phyloP scores from a whole-genome alignment of 2,113 vertebrate genomes.

The Oplegnathus fasciatus region DNA sequence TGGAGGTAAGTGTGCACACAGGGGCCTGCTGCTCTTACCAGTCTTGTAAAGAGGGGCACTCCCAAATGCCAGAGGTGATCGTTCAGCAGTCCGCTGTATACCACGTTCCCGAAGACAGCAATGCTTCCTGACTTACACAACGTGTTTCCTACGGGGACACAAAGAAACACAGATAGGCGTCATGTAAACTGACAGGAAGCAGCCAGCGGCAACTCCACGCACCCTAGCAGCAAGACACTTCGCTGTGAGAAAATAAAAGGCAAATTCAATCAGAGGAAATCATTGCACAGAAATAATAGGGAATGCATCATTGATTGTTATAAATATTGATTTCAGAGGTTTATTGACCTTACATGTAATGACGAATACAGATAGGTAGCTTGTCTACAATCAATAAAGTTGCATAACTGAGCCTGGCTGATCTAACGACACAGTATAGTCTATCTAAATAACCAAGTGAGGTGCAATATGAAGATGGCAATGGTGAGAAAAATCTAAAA shows the following conservation, averaged over 20 bases:
- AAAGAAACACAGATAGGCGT: constrained; percentile 55
- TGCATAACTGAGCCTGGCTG: constrained; percentile 23
- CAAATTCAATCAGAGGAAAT: constrained; percentile 71
- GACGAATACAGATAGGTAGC: constrained; percentile 60
- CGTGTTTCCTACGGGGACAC: constrained; percentile 78
- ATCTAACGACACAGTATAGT: background rate
- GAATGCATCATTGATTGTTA: constrained; percentile 71
- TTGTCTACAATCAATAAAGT: constrained; percentile 45
- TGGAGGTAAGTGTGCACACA: constrained; percentile 58
- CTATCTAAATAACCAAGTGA: constrained; percentile 8
- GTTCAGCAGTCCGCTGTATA: constrained; percentile 81
- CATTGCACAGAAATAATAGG: constrained; percentile 66
- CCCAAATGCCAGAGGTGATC: constrained; percentile 84
- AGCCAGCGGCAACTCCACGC: constrained; percentile 11
- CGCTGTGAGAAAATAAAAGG: background rate
- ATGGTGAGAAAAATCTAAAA: background rate
- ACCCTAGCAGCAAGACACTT: constrained; percentile 4
- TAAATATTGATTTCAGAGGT: constrained; percentile 70
- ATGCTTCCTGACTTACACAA: constrained; percentile 84
- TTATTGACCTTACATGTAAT: constrained; percentile 71
- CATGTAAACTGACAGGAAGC: constrained; percentile 58
- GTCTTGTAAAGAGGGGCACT: constrained; percentile 84
- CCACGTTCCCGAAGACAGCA: constrained; percentile 84
- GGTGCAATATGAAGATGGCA: background rate
- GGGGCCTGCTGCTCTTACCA: constrained; percentile 76